phyloP scores from a whole-genome alignment of 2,113 vertebrate genomes.

The Benitochromis conjunctus region DNA sequence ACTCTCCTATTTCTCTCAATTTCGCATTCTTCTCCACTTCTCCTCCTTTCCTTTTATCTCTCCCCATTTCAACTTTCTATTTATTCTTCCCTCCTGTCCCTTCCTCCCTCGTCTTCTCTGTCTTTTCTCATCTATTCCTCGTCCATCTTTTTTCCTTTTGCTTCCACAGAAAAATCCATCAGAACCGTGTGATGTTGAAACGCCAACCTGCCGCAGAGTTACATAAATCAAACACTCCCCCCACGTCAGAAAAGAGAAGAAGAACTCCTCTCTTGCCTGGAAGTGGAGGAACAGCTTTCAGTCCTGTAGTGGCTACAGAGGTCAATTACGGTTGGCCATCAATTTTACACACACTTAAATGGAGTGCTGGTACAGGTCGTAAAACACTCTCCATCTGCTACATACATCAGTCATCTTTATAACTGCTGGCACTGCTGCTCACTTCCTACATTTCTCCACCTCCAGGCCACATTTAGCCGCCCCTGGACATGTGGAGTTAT shows the following conservation, averaged over 20 bases:
- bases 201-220: slow-evolving; percentile 22
- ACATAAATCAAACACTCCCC: slow-evolving; percentile 47
- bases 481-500: background rate
- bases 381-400: slow-evolving; percentile 68
- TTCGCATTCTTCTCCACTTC: background rate
- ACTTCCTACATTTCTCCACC: slow-evolving; percentile 11
- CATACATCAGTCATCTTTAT: slow-evolving; percentile 69
- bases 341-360: slow-evolving; percentile 75
- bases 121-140: background rate
- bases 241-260: background rate
- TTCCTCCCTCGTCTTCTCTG: background rate
- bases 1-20: background rate
- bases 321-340: slow-evolving; percentile 70
- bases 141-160: background rate
- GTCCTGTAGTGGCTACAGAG: slow-evolving; percentile 49
- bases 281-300: slow-evolving; percentile 46
- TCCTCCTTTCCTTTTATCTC: background rate
- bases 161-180: slow-evolving; percentile 7
- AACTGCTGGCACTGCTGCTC: background rate
- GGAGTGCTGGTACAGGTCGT: slow-evolving; percentile 67
- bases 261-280: background rate
- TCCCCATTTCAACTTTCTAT: background rate
- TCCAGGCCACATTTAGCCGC: background rate
- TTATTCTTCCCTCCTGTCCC: background rate
- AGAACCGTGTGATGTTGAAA: background rate